Evolutionary conservation across 2,888 invertebrate species (phyloP), one percentile per base, ranked within the genome.

Genomic region (Oligia latruncula): DNA sequence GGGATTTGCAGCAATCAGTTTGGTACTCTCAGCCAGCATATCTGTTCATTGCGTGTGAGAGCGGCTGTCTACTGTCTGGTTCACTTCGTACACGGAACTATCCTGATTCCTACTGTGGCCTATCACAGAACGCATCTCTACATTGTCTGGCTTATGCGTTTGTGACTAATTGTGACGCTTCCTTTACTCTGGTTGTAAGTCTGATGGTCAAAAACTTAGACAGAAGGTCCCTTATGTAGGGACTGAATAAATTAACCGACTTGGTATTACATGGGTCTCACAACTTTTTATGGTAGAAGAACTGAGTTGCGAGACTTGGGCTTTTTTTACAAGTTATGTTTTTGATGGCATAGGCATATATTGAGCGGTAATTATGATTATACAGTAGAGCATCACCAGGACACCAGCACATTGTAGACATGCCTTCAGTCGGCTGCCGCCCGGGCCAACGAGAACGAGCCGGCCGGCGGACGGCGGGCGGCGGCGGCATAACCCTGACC

Each of bases 371-470:
- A 52, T 52, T 17, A 52, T 52, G 52, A 17, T 17, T 17, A 15
- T 52, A 17, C 17, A 52, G 52, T 52, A 52, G 52, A 52, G 5
- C 52, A 52, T 17, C 29, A 29, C 29, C 29, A 29, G 29, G 29
- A 29, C 17, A 52, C 52, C 52, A 52, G 17, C 1, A 52, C 5
- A 52, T 52, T 52, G 15, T 52, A 17, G 52, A 17, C 35, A 8
- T 58, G 74, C 4, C 17, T 35, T 5, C 23, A 8, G 43, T 29
- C 15, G 46, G 1, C 58, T 29, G 46, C 35, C 35, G 15, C 46
- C 76, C 64, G 60, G 64, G 52, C 72, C 71, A 78, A 71, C 72
- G 72, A 29, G 29, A 29, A 29, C 29, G 15, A 15, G 64, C 58
- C 81, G 70, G 43, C 76, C 49, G 43, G 52, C 11, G 11, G 9